These are phyloP conservation scores for Nibea albiflora DNA, from an alignment of 2,113 vertebrate species.

Conservation along the genomic window DNA sequence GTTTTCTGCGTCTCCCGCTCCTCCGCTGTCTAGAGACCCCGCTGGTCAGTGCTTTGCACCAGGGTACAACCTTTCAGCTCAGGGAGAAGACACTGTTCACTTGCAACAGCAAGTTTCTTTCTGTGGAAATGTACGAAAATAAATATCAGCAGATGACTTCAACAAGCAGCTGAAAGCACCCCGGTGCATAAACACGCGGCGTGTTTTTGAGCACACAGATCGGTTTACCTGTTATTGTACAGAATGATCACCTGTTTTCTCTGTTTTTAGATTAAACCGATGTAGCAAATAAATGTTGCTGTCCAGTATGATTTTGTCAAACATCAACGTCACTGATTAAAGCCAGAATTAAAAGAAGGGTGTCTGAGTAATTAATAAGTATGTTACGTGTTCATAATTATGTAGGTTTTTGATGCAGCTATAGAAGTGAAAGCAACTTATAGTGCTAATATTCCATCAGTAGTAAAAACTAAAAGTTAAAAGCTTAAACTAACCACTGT, in stretches of 20 bases:
- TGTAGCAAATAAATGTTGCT: too few relatives aligned
- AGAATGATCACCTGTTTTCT: background rate
- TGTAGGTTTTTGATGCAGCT: too few relatives aligned
- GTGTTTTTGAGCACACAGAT: background rate
- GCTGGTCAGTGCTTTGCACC: constrained; percentile 66
- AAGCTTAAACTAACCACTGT: too few relatives aligned
- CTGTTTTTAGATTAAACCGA: background rate
- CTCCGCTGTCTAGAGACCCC: constrained; percentile 69
- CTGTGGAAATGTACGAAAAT: constrained; percentile 36
- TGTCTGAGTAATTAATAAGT: too few relatives aligned
- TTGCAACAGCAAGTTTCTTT: constrained; percentile 41
- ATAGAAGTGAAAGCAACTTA: too few relatives aligned
- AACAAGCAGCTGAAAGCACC: background rate
- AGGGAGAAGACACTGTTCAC: constrained; percentile 56
- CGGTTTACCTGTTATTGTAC: background rate
- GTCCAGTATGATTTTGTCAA: too few relatives aligned
- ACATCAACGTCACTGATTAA: too few relatives aligned
- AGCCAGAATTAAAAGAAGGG: too few relatives aligned
- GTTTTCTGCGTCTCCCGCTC: constrained; percentile 73
- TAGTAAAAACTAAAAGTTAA: too few relatives aligned
- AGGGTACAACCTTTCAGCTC: constrained; percentile 69
- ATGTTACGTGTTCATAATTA: too few relatives aligned
- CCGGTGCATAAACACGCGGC: background rate
- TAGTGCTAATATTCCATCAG: too few relatives aligned
- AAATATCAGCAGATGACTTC: background rate